These are phyloP conservation scores for Thysanoteuthis rhombus DNA, from an alignment of 2,888 invertebrate genomes.

Conservation along the genomic window DNA sequence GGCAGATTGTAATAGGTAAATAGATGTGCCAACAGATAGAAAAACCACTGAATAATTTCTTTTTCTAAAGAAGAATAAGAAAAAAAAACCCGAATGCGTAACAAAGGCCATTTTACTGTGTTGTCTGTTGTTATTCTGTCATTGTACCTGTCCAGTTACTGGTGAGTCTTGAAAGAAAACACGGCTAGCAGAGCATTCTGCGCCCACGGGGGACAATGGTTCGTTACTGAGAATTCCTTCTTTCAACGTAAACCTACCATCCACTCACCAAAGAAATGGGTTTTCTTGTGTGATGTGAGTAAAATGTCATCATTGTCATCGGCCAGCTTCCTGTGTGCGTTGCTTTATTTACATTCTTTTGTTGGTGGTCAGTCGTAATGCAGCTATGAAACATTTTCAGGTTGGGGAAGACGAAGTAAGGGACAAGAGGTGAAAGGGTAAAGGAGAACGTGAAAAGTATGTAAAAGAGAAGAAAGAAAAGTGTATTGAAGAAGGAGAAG, in stretches of 20 bases:
- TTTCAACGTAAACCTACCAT: not conserved
- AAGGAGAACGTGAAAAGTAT: too few species aligned
- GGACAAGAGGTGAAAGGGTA: not conserved
- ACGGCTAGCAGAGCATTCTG: not conserved
- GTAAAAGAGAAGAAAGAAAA: too few species aligned
- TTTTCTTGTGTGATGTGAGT: not conserved
- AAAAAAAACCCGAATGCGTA: too few species aligned
- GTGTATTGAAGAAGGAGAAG: not conserved
- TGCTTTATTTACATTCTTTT: not conserved
- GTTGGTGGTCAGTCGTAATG: not conserved
- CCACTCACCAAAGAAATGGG: not conserved
- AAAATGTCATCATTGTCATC: not conserved
- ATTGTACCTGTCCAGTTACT: not conserved
- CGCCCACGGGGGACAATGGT: not conserved
- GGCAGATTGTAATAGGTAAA: not conserved
- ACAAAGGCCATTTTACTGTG: not conserved
- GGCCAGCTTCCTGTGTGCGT: not conserved
- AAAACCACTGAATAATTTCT: not conserved
- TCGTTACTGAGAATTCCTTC: not conserved
- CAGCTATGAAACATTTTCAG: not conserved
- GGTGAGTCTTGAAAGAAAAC: not conserved
- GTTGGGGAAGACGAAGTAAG: not conserved
- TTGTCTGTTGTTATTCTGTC: not conserved
- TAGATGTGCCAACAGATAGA: not conserved
- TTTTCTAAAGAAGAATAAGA: not conserved